Conservation (phyloP, 2,797 vertebrate genomes). For the Emydoidea blandingii region DNA sequence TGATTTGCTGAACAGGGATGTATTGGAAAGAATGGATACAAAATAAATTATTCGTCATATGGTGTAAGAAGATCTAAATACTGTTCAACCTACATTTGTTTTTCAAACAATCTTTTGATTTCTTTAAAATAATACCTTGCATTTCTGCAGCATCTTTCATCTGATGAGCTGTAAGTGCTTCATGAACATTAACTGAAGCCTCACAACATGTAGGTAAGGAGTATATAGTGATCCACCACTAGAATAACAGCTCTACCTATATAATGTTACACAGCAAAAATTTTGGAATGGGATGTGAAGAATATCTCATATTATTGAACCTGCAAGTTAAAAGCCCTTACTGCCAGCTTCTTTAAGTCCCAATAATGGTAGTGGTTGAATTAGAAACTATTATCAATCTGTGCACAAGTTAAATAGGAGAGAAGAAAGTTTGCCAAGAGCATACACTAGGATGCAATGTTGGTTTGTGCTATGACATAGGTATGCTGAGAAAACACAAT, state of each 20-base stretch:
- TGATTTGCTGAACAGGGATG: slow-evolving; percentile 29
- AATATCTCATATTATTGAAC: background rate
- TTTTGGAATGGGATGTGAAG: background rate
- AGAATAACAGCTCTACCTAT: background rate
- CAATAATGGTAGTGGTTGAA: background rate
- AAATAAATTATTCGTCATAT: background rate
- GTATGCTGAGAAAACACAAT: background rate
- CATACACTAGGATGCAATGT: background rate
- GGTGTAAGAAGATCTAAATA: background rate
- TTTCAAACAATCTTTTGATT: background rate
- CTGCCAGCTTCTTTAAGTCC: background rate
- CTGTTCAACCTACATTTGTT: slow-evolving; percentile 16
- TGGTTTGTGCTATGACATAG: background rate
- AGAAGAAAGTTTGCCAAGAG: background rate
- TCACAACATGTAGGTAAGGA: background rate
- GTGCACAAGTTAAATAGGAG: background rate
- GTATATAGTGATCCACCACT: background rate
- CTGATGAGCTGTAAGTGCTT: background rate
- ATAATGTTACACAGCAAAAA: background rate
- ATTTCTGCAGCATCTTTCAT: slow-evolving; percentile 5
- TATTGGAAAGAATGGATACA: background rate
- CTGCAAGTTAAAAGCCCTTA: background rate
- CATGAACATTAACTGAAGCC: background rate
- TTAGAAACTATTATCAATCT: background rate
- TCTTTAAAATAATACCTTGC: slow-evolving; percentile 20